Base-by-base conservation (phyloP, 2,888 invertebrate species). In the Dolichomitus sp. region DNA sequence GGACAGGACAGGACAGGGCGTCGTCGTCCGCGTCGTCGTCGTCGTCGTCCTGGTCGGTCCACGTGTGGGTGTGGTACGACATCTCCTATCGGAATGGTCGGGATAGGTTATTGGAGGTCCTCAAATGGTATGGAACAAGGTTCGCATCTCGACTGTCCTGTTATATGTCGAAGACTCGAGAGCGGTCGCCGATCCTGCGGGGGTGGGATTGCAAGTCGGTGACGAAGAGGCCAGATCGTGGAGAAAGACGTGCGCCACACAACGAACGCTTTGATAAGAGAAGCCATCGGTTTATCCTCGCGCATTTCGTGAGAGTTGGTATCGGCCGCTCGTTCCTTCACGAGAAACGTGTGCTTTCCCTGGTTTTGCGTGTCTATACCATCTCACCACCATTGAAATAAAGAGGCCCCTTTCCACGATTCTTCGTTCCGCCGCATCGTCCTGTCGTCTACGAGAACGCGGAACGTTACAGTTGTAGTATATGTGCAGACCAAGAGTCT, bases 71-170 rank as follows among this genome's bases (percentile, higher is more conserved):
- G 91, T 87, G 84, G 86, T 85, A 86, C 89, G 91, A 91, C 90
- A 91, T 89, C 87, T 88, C 87, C 88, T 89, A 91, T 92, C 91
- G 87, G 86, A 88, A 89, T 87, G 89, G 87, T 87, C 84, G 79
- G 85, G 87, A 89, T 92, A 91, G 90, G 86, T 91, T 92, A 91
- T 91, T 91, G 91, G 89, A 90, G 90, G 89, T 91, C 90, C 90
- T 92, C 91, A 91, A 92, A 91, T 90, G 90, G 90, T 91, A 90
- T 89, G 89, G 89, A 90, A 90, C 89, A 90, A 89, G 89, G 72
- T 78, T 82, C 83, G 80, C 74, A 54, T 78, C 72, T 70, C 40
- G 40, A 30, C 19, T 19, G 57, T 80, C 73, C 80, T 69, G 74
- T 68, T 80, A 70, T 66, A 80, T 33, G 68, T 80, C 80, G 17